Conservation (phyloP, 2,797 vertebrate genomes). For the Setipinna tenuifilis region DNA sequence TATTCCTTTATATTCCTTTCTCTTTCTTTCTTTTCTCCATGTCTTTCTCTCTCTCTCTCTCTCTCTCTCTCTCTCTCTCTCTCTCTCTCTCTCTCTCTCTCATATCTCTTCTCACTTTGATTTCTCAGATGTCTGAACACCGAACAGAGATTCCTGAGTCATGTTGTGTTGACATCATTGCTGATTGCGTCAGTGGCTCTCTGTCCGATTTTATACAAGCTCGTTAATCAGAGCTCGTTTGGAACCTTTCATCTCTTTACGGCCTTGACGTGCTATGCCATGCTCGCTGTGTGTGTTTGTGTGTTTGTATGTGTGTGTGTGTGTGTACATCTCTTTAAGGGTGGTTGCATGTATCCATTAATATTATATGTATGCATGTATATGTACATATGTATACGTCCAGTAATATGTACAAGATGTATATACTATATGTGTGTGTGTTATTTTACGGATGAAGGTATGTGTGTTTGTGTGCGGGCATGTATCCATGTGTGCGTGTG, state of each 20-base stretch:
- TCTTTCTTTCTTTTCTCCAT: not conserved
- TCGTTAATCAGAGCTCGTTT: conserved; percentile 21
- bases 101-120: not conserved
- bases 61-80: not conserved
- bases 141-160: not conserved
- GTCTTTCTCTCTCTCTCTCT: not conserved
- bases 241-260: not conserved
- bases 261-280: not conserved
- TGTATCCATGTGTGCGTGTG: not conserved
- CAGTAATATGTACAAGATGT: too few species aligned
- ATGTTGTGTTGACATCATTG: not conserved
- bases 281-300: not conserved
- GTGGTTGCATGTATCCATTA: not conserved
- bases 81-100: not conserved
- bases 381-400: too few species aligned
- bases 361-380: too few species aligned
- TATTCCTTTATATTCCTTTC: not conserved
- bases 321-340: not conserved
- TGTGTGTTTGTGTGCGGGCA: too few species aligned
- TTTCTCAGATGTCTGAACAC: not conserved
- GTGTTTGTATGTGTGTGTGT: not conserved
- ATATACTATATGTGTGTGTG: too few species aligned
- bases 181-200: conserved; percentile 19
- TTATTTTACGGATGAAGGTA: too few species aligned
- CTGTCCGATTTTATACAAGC: not conserved